A percentile compares a stretch with the other conserved stretches of the same genome.
These are phyloP conservation scores for Gasterosteus aculeatus DNA, from an alignment of 2,113 vertebrate genomes.

Conservation along the genomic window DNA sequence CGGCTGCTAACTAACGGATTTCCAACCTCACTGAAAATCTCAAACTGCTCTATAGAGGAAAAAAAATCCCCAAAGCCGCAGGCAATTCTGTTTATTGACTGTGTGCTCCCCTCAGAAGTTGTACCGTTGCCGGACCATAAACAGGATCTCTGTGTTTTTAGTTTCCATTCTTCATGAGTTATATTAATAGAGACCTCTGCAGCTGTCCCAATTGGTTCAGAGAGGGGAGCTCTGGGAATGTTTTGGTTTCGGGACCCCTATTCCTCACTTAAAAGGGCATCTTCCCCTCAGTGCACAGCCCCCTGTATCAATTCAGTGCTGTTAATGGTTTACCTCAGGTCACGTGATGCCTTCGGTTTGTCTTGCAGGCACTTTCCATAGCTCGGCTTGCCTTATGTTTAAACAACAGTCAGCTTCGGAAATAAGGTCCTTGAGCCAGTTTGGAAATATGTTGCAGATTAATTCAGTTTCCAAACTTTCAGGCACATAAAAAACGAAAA, in stretches of 20 bases:
- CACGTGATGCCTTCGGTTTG: slow-evolving; percentile 22
- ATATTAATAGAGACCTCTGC: slow-evolving; percentile 57
- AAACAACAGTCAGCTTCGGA: no score
- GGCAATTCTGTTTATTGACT: slow-evolving; percentile 62
- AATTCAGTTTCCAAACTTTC: no score
- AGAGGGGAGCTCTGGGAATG: slow-evolving; percentile 33
- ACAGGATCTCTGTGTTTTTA: slow-evolving; percentile 69
- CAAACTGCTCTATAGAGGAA: slow-evolving; percentile 25
- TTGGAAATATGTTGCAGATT: no score
- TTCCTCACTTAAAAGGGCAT: slow-evolving; percentile 31
- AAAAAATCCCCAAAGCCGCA: slow-evolving; percentile 42
- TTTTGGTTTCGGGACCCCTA: slow-evolving; percentile 32
- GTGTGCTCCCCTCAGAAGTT: slow-evolving; percentile 39
- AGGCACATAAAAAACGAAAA: no score
- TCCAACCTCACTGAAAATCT: slow-evolving; percentile 42
- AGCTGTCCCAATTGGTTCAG: slow-evolving; percentile 50
- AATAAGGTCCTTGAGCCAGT: no score
- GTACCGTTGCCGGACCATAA: slow-evolving; percentile 50
- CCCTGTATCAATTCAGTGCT: slow-evolving; percentile 1
- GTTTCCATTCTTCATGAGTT: slow-evolving; percentile 64
- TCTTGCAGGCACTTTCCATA: no score
- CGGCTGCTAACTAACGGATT: slow-evolving; percentile 7
- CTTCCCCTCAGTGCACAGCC: slow-evolving; percentile 12
- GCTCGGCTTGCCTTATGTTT: no score
- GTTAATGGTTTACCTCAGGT: slow-evolving; percentile 37